phyloP scores from a whole-genome alignment of 2,888 invertebrate species.

The Danaus chrysippus region DNA sequence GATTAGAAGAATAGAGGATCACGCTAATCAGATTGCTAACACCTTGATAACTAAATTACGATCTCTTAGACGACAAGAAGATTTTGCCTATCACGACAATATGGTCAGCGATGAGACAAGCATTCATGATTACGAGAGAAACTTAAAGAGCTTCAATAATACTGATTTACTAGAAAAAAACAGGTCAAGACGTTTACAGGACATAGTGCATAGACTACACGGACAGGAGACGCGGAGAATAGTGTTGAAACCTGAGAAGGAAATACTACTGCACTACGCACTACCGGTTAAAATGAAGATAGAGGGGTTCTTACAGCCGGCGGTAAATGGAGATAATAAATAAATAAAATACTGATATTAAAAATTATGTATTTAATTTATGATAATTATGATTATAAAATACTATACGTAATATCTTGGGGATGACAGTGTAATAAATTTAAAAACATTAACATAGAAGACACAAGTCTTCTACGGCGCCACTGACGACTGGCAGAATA shows the following conservation, averaged over 20 bases:
- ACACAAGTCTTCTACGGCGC: too few relatives aligned
- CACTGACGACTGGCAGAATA: too few relatives aligned
- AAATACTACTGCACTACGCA: conserved; percentile 48
- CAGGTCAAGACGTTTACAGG: conserved; percentile 19
- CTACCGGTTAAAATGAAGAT: conserved; percentile 52
- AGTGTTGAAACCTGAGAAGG: conserved; percentile 33
- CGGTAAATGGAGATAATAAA: conserved; percentile 22
- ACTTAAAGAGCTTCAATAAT: conserved; percentile 36
- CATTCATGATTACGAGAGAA: conserved; percentile 38
- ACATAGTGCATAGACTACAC: conserved; percentile 29
- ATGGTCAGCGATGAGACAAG: conserved; percentile 36
- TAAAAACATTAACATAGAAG: too few relatives aligned
- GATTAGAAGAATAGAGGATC: conserved; percentile 22
- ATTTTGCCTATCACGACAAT: conserved; percentile 42
- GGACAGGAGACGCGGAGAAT: conserved; percentile 15
- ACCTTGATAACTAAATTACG: conserved; percentile 27
- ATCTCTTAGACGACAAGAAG: conserved; percentile 18
- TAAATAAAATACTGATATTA: neutral
- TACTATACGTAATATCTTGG: too few relatives aligned
- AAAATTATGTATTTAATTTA: neutral
- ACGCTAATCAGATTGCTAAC: conserved; percentile 30
- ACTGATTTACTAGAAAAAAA: too few relatives aligned
- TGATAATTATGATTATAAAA: too few relatives aligned
- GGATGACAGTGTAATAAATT: too few relatives aligned
- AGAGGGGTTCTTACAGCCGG: conserved; percentile 47